Evolutionary conservation across 2,113 vertebrate genomes (phyloP), one percentile per base, ranked within the genome.

Genomic region (Cathartes aura): DNA sequence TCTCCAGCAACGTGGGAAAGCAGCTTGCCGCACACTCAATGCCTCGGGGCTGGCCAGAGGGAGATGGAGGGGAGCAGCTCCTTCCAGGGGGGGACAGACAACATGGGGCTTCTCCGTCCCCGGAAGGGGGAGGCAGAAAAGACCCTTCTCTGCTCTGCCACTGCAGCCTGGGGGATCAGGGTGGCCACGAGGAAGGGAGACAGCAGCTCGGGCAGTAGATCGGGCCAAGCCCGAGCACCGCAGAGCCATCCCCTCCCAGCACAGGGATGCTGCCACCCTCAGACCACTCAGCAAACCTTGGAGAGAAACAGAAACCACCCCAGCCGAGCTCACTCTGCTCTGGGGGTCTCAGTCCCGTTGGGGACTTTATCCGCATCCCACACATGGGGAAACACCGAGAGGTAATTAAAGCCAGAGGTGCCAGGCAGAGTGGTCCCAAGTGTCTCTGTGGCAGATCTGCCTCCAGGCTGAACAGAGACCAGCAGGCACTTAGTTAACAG

Each of bases 281-380:
- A 1, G 38, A 55, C 19, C 2, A 0, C 24, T 26, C 59, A 5
- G 11, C 48, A 70, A 47, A 84, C 20, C 36, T 27, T 1, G 1
- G 27, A 34, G 45, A 58, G 43, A 34, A 43, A 38, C 38, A 67
- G 27, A 59, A 43, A 43, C 43, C 50, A 9, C 21, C 16, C 30
- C 62, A 48, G 24, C 43, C 42, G 52, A 32, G 59, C 59, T 42
- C 36, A 48, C n/a, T 22, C 50, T 0, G 1, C 47, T 16, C 40
- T 2, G 0, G n/a, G 15, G 45, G 4, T 17, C 26, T 53, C 8
- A 2, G 47, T 11, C 11, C 59, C 15, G 0, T 3, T 3, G 4
- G 42, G 47, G 30, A 40, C 16, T 52, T 56, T 32, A 72, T 66
- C 62, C 21, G 34, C 14, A 3, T 30, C 71, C 42, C 21, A 63